Conservation (phyloP, 2,797 vertebrate genomes). For the Hippoglossus hippoglossus region DNA sequence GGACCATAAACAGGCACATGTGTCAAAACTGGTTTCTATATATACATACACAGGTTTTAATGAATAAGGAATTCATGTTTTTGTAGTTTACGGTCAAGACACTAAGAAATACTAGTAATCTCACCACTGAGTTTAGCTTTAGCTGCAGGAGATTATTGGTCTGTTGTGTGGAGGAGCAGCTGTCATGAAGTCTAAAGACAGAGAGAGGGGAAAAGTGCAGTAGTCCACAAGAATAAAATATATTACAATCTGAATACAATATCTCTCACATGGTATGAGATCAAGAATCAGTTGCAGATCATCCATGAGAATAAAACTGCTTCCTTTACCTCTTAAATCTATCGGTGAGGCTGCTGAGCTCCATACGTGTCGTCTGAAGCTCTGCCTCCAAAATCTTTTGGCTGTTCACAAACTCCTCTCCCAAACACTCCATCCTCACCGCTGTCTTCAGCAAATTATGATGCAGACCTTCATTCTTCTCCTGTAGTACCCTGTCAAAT, state of each 20-base stretch:
- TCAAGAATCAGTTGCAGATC: background rate
- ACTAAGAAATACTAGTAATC: constrained; percentile 8
- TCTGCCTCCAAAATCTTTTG: constrained; percentile 81
- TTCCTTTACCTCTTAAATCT: constrained; percentile 79
- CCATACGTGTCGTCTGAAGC: constrained; percentile 80
- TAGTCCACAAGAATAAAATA: background rate
- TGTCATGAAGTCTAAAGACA: constrained; percentile 77
- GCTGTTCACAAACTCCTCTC: constrained; percentile 82
- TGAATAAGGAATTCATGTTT: background rate
- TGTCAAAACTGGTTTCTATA: background rate
- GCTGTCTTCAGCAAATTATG: constrained; percentile 79
- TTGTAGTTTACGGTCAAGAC: background rate
- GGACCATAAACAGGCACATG: no score
- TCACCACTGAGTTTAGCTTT: constrained; percentile 82
- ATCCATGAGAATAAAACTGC: background rate
- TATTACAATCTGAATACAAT: background rate
- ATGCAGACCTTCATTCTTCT: constrained; percentile 82
- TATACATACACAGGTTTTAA: background rate
- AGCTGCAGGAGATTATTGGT: constrained; percentile 79
- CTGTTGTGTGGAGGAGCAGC: constrained; percentile 81
- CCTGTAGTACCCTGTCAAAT: constrained; percentile 72
- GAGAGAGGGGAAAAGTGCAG: background rate
- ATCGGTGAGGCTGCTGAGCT: constrained; percentile 80
- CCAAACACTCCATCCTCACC: constrained; percentile 81
- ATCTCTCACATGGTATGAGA: background rate